A percentile compares a stretch with the other conserved stretches of the same genome.
Conservation (phyloP, 2,888 invertebrate genomes). For the Saturnia japonica region DNA sequence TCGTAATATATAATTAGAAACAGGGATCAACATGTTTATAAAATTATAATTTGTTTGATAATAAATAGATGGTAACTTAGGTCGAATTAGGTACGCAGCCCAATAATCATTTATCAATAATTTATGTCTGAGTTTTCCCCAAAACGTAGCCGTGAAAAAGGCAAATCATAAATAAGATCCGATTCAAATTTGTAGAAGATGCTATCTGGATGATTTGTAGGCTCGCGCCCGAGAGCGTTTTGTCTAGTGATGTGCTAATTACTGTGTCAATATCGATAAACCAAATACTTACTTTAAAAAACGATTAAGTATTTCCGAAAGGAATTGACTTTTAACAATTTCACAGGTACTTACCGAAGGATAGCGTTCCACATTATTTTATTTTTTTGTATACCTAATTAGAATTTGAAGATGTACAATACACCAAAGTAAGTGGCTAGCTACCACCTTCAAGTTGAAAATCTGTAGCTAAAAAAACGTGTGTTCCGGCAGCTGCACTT, state of each 20-base stretch:
- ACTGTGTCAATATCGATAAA: conserved; percentile 66
- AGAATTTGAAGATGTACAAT: not conserved
- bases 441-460: no score
- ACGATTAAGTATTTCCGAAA: not conserved
- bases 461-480: no score
- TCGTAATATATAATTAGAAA: conserved; percentile 29
- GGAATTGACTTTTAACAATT: not conserved
- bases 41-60: conserved; percentile 38
- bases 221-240: conserved; percentile 78
- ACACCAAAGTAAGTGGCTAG: not conserved
- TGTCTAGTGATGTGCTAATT: conserved; percentile 80
- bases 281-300: conserved; percentile 29
- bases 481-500: no score
- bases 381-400: not conserved
- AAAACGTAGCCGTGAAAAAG: conserved; percentile 81
- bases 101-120: conserved; percentile 76
- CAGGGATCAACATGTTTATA: conserved; percentile 33
- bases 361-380: not conserved
- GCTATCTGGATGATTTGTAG: conserved; percentile 80
- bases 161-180: conserved; percentile 83
- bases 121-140: conserved; percentile 78
- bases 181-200: conserved; percentile 83
- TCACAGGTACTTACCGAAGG: not conserved
- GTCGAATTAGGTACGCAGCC: conserved; percentile 67
- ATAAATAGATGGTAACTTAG: conserved; percentile 50